A percentile compares a stretch with the other conserved stretches of the same genome.
Evolutionary conservation across 2,113 vertebrate genomes (phyloP).

Genomic region (Myotis yumanensis): DNA sequence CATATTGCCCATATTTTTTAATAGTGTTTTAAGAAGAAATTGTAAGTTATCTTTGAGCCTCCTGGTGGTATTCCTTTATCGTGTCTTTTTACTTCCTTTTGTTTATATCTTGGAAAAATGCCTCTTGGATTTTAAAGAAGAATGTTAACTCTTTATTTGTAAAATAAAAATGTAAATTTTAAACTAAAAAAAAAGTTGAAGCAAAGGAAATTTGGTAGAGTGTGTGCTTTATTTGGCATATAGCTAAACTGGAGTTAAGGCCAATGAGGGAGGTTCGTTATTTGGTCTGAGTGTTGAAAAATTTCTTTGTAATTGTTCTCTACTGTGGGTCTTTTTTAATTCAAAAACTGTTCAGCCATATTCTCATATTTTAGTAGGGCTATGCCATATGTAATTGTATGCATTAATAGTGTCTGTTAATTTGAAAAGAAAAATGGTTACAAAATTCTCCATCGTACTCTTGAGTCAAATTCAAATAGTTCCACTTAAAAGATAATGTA

Average conservation of each 20-base stretch:
- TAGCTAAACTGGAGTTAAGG: neutral
- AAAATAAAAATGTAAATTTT: neutral
- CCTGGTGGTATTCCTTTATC: neutral
- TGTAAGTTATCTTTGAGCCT: neutral
- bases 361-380: neutral
- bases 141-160: neutral
- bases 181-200: neutral
- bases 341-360: neutral
- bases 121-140: neutral
- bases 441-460: neutral
- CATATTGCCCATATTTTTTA: neutral
- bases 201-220: constrained; percentile 18
- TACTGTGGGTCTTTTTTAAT: constrained; percentile 24
- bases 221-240: constrained; percentile 26
- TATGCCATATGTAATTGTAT: neutral
- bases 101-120: neutral
- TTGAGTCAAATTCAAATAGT: neutral
- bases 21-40: neutral
- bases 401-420: neutral
- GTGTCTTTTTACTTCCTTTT: neutral
- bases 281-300: constrained; percentile 29
- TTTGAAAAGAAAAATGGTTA: neutral
- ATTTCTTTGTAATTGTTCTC: constrained; percentile 35
- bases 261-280: neutral
- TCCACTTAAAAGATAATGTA: neutral